Conservation (phyloP, 2,888 invertebrate species). For the Salticus scenicus region DNA sequence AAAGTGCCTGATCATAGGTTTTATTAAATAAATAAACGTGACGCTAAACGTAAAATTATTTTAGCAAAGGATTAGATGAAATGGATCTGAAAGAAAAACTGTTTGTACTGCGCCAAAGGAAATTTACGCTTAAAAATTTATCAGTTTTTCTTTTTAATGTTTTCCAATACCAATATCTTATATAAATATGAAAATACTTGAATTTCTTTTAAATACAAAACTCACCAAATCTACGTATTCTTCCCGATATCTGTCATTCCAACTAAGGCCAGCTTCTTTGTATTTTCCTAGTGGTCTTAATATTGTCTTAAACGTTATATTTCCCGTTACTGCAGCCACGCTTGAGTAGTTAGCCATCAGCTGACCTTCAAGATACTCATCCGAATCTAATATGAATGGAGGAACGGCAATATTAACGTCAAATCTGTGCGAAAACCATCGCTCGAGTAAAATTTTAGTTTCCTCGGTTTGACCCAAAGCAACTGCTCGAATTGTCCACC, state of each 20-base stretch:
- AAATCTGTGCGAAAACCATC: conserved; percentile 71
- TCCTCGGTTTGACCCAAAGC: conserved; percentile 80
- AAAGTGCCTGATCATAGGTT: too few relatives aligned
- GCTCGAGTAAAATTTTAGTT: conserved; percentile 70
- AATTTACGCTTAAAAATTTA: too few relatives aligned
- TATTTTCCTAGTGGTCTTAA: conserved; percentile 59
- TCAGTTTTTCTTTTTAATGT: too few relatives aligned
- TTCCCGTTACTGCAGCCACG: conserved; percentile 74
- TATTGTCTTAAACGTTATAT: conserved; percentile 74
- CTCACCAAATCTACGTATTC: conserved; percentile 58
- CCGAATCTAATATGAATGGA: conserved; percentile 71
- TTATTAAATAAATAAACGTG: too few relatives aligned
- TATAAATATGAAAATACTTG: too few relatives aligned
- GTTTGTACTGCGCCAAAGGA: too few relatives aligned
- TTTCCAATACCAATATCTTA: too few relatives aligned
- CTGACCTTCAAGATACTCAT: conserved; percentile 70
- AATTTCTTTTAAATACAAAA: too few relatives aligned
- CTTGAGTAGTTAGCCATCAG: conserved; percentile 70
- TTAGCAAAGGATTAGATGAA: too few relatives aligned
- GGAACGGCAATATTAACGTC: conserved; percentile 70
- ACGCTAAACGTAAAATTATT: too few relatives aligned
- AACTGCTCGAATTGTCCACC: conserved; percentile 91
- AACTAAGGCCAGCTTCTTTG: conserved; percentile 18
- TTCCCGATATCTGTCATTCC: conserved; percentile 40
- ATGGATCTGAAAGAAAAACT: too few relatives aligned